Base-by-base conservation (phyloP, 1,140 invertebrate genomes). In the Gryon sp. region DNA sequence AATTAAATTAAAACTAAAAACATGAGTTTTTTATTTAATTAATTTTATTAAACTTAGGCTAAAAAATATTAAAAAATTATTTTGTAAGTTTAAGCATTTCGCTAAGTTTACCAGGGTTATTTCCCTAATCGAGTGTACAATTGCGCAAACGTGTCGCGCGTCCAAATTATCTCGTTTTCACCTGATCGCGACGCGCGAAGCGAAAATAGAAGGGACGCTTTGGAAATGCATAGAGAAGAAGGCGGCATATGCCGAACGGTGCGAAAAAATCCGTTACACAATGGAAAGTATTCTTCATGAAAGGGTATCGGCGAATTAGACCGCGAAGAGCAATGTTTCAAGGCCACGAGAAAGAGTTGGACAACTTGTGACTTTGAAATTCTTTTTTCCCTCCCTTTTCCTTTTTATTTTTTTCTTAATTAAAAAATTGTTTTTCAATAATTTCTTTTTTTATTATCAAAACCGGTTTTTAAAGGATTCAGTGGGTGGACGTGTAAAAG, bases 271-370 rank as follows among this genome's bases (percentile, higher is more conserved):
- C 83, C 82, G 82, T 88, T 88, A 87, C 83, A 88, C 86, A 87
- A 88, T 88, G 86, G 87, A 88, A 88, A 88, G 87, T 88, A 85
- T 87, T 85, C 82, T 82, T 86, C 81, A 83, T 79, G 84, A 86
- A 82, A 85, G 81, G 80, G 80, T 85, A 85, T 83, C 80, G 77
- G 81, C 73, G 84, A 88, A 88, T 86, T 86, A 87, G 87, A 88
- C 84, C 87, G 84, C 78, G 81, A 83, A 88, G 83, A 83, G 80
- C 74, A 66, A 78, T 78, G 77, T 87, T 88, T 87, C 86, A 88
- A 88, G 87, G 87, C 84, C 86, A 82, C 79, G 78, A 83, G 81
- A 80, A 84, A 86, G 75, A 83, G 79, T 75, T 73, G 78, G 72
- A n/a, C n/a, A 78, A 80, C 62, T 70, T 79, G 75, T 59, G 77